Conservation (phyloP, 2,888 invertebrate species). For the Slavum lentiscoides region DNA sequence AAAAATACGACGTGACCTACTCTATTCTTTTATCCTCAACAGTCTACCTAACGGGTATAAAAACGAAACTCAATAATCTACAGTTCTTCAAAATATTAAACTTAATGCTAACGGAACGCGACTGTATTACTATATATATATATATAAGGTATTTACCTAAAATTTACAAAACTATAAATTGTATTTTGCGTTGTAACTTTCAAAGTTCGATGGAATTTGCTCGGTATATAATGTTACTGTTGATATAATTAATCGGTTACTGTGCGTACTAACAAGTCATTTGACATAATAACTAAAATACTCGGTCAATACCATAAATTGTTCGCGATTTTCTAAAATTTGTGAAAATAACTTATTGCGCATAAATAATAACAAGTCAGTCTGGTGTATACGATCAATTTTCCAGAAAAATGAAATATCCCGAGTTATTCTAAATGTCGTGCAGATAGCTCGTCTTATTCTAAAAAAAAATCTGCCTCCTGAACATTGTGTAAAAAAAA, state of each 20-base stretch:
- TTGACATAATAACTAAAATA: background rate
- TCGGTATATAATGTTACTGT: no score
- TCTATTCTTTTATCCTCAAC: slow-evolving; percentile 17
- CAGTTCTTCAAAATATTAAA: background rate
- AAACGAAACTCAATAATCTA: slow-evolving; percentile 32
- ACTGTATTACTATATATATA: background rate
- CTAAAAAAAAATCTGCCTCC: no score
- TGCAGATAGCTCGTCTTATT: no score
- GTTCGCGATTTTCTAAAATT: no score
- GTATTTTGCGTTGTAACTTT: background rate
- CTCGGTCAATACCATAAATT: no score
- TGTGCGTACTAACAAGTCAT: background rate
- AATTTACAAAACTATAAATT: background rate
- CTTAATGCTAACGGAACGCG: background rate
- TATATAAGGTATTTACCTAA: background rate
- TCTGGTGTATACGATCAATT: no score
- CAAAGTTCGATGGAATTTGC: background rate
- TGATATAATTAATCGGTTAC: no score
- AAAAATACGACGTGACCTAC: slow-evolving; percentile 28
- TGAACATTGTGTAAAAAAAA: no score
- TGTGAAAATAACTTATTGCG: no score
- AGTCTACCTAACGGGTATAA: slow-evolving; percentile 25
- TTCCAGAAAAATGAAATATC: no score
- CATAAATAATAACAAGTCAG: no score
- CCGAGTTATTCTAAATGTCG: no score